Evolutionary conservation across 2,797 vertebrate genomes (phyloP), one percentile per base, ranked within the genome.

Genomic region (Stomatorhinus walkeri): DNA sequence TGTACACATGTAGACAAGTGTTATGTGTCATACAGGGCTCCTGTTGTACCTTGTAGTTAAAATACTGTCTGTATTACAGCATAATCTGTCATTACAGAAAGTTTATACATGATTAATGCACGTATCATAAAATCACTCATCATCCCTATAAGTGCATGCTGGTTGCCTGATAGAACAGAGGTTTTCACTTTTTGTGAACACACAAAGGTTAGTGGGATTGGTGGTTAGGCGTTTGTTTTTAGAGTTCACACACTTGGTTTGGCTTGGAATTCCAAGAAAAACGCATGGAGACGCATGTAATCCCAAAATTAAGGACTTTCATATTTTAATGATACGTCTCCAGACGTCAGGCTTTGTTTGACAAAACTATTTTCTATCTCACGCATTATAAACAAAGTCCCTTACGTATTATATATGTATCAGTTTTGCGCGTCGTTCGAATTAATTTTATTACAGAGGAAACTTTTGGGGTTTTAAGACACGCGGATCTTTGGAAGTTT

Each of bases 191-290:
- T 81, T 56, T 56, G 49, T 46, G 61, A 64, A 54, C n/a, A 36
- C 16, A 87, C 87, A 92, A 95, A 93, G 89, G 93, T 89, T 88
- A 91, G 92, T 91, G 92, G 91, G 92, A 91, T 91, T 89, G 94
- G 93, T 93, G 93, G 93, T 93, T 94, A 92, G 89, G 90, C 92
- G 91, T 92, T 89, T 91, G 90, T 90, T 91, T 91, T 93, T 91
- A 92, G 92, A 92, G 93, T 92, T 94, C 93, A 92, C 93, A 94
- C 88, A 92, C 92, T 92, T 91, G 92, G 92, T 94, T 95, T 94
- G 93, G 92, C 94, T 85, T 89, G 91, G 90, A 87, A 88, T 87
- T 36, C 76, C 32, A 22, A 79, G 76, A 61, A 22, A 87, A 83
- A 87, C 89, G 88, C 51, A 87, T 92, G 92, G 92, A 93, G 93